These are phyloP conservation scores for Brachyptera risi DNA, from an alignment of 2,888 invertebrate genomes.

Conservation along the genomic window DNA sequence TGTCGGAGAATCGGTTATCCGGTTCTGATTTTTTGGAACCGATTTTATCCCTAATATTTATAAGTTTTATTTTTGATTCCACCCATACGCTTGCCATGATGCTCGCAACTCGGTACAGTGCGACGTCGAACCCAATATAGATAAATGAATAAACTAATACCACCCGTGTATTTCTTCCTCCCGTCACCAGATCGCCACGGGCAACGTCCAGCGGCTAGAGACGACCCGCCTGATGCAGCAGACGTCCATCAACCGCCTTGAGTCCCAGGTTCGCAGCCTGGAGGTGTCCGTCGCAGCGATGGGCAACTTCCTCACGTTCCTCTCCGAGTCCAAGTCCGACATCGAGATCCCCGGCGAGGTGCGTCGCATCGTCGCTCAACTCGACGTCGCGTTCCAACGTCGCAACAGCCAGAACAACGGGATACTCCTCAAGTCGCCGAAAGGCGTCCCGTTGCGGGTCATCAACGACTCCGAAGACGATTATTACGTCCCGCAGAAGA, in stretches of 20 bases:
- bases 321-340: constrained; percentile 60
- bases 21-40: no score
- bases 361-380: constrained; percentile 65
- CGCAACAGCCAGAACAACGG: constrained; percentile 41
- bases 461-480: constrained; percentile 45
- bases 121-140: no score
- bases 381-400: constrained; percentile 48
- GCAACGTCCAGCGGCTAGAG: constrained; percentile 61
- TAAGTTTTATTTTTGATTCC: no score
- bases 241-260: constrained; percentile 52
- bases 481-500: constrained; percentile 31
- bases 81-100: no score
- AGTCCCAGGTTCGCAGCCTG: constrained; percentile 54
- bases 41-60: no score
- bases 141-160: no score
- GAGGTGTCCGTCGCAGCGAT: constrained; percentile 71
- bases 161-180: neutral
- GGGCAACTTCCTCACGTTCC: constrained; percentile 65
- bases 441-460: constrained; percentile 13
- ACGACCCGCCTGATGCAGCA: constrained; percentile 60
- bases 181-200: constrained; percentile 43
- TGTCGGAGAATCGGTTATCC: no score
- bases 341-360: constrained; percentile 70
- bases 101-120: no score
- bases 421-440: constrained; percentile 36